A percentile compares a stretch with the other conserved stretches of the same genome.
Evolutionary conservation across 92 coral and sea anemone genomes (phyloP).

Genomic region (Actinostola sp.): DNA sequence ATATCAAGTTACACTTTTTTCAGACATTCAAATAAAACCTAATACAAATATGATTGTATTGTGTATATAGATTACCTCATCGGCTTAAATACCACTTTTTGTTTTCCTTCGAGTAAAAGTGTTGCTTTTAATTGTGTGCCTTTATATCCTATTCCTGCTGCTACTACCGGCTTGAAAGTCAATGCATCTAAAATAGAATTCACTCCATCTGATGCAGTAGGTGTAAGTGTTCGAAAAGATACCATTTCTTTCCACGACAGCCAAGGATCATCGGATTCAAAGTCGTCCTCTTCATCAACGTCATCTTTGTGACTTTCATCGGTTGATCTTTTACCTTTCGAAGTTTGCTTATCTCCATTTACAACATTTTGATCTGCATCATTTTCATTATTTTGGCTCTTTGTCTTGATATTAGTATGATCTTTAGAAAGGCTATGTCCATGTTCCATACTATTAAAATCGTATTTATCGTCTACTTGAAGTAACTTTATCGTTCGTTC

Average conservation of each 20-base stretch:
- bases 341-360: constrained; percentile 5
- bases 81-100: constrained; percentile 96
- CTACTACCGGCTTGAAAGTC: constrained; percentile 75
- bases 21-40: not conserved
- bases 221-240: constrained; percentile 65
- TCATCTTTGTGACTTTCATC: constrained; percentile 26
- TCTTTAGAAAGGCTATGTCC: constrained; percentile 32
- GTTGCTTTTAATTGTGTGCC: constrained; percentile 95
- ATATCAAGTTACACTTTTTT: not conserved
- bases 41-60: not conserved
- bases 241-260: constrained; percentile 90
- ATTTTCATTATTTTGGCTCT: constrained; percentile 11
- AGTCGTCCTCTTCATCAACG: constrained; percentile 57
- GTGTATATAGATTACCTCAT: constrained; percentile 79
- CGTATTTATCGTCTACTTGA: constrained; percentile 50
- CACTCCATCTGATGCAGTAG: constrained; percentile 51
- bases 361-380: not conserved
- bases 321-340: constrained; percentile 30
- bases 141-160: constrained; percentile 75
- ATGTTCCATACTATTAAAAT: constrained; percentile 76
- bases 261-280: constrained; percentile 89
- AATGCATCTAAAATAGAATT: constrained; percentile 81
- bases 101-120: constrained; percentile 84
- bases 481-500: constrained; percentile 45
- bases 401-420: not conserved